These are phyloP conservation scores for Leptonema lineaticorne DNA, from an alignment of 1,140 invertebrate genomes.

Conservation along the genomic window DNA sequence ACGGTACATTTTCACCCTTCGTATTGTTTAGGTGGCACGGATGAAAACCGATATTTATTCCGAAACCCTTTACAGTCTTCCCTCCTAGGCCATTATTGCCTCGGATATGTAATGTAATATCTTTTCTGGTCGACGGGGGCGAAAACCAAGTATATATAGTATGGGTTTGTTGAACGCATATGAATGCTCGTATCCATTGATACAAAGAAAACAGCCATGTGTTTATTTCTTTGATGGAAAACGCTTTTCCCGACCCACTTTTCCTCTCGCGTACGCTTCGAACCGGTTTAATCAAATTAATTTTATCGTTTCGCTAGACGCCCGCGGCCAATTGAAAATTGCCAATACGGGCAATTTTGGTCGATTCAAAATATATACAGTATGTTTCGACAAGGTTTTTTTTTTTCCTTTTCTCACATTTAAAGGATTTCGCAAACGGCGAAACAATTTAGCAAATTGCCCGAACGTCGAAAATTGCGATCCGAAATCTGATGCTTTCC, in stretches of 20 bases:
- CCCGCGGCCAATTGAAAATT: neutral
- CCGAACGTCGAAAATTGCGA: no score
- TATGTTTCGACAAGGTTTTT: no score
- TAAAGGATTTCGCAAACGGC: no score
- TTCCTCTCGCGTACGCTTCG: no score
- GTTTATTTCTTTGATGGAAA: slow-evolving; percentile 27
- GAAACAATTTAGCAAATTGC: no score
- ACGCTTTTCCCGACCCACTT: no score
- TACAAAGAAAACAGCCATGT: slow-evolving; percentile 31
- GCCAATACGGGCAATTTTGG: neutral
- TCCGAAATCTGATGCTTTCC: no score
- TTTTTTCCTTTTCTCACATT: no score
- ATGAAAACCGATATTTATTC: slow-evolving; percentile 38
- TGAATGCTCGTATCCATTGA: slow-evolving; percentile 22
- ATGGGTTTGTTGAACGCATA: no score
- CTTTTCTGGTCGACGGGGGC: no score
- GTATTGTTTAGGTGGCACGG: slow-evolving; percentile 25
- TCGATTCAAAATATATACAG: neutral
- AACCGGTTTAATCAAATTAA: slow-evolving; percentile 27
- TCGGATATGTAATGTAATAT: slow-evolving; percentile 32
- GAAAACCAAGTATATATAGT: no score
- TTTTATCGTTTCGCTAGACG: slow-evolving; percentile 15
- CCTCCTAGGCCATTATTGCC: slow-evolving; percentile 34
- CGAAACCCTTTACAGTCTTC: slow-evolving; percentile 28
- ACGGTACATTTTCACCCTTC: slow-evolving; percentile 9